Evolutionary conservation across 2,113 vertebrate species (phyloP), one percentile per base, ranked within the genome.

Genomic region (Ploceus nigricollis): DNA sequence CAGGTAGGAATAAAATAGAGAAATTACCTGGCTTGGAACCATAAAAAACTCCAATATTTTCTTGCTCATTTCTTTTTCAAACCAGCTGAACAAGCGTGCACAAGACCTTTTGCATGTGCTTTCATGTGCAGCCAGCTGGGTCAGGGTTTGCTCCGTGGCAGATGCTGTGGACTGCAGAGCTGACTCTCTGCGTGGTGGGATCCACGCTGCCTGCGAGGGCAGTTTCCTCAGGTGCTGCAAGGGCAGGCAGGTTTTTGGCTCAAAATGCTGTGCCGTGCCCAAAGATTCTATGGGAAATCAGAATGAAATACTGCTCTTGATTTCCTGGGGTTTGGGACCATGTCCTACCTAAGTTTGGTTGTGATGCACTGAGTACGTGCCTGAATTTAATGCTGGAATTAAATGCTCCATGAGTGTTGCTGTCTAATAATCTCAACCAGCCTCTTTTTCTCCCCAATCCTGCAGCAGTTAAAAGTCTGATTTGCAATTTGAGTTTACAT

Each of bases 141-240:
- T 47, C 60, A 17, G 42, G 63, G 58, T 45, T 95, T 9, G n/a
- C 48, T 42, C 48, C 0, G 1, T 45, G 33, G 50, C 33, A 18
- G 30, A 21, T 15, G 19, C 77, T 0, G 4, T 8, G 65, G n/a
- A 25, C 53, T 60, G 83, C 72, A 31, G 64, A 40, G n/a, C 71
- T 28, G 58, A 5, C 6, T 37, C 47, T 61, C 18, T n/a, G 2
- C 0, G 0, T 4, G 11, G 61, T 44, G 69, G 57, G 81, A 39
- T 51, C 2, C 5, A 10, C 0, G 0, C 19, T 89, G 51, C 80
- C 47, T 27, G 35, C 0, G 0, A 9, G 23, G 19, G 18, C 61
- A 9, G 7, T 20, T 54, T 70, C 19, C 68, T 66, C 73, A 39
- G 54, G 13, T 72, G 28, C 75, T 20, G 7, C 18, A 48, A 20